Evolutionary conservation across 2,888 invertebrate species (phyloP).

Genomic region (Diadromus collaris): DNA sequence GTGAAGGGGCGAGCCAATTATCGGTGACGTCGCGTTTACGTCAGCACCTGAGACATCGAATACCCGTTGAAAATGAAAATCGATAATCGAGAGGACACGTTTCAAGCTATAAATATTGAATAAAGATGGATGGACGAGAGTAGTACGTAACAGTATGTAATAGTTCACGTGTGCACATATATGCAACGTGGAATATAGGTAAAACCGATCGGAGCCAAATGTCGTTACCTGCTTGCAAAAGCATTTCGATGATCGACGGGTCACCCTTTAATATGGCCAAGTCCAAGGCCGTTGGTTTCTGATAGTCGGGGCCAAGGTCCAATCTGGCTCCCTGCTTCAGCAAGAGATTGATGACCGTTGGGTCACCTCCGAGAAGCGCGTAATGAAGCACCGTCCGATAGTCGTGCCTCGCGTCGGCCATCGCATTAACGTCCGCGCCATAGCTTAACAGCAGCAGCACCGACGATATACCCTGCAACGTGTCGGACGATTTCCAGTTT

Average conservation of each 20-base stretch:
- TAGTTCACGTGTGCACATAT: not conserved
- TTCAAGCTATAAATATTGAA: not conserved
- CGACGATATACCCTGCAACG: conserved; percentile 86
- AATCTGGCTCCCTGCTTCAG: conserved; percentile 91
- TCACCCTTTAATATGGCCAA: conserved; percentile 92
- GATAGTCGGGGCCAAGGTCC: conserved; percentile 83
- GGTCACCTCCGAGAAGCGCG: conserved; percentile 89
- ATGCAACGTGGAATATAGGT: not conserved
- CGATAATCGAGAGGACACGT: not conserved
- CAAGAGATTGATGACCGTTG: conserved; percentile 88
- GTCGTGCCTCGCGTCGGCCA: conserved; percentile 93
- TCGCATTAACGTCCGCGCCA: conserved; percentile 93
- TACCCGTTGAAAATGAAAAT: not conserved
- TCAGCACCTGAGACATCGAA: conserved; percentile 83
- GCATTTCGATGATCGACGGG: conserved; percentile 85
- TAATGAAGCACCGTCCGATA: conserved; percentile 94
- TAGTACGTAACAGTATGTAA: not conserved
- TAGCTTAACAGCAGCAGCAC: conserved; percentile 88
- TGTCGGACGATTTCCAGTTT: conserved; percentile 31
- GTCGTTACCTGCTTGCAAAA: conserved; percentile 85
- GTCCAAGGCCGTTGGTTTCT: conserved; percentile 91
- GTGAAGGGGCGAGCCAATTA: conserved; percentile 91
- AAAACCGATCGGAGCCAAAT: conserved; percentile 38
- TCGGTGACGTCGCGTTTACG: conserved; percentile 90
- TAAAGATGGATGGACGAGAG: not conserved